A percentile compares a stretch with the other conserved stretches of the same genome.
phyloP scores from a whole-genome alignment of 2,797 vertebrate genomes.

The Xenentodon cancila region DNA sequence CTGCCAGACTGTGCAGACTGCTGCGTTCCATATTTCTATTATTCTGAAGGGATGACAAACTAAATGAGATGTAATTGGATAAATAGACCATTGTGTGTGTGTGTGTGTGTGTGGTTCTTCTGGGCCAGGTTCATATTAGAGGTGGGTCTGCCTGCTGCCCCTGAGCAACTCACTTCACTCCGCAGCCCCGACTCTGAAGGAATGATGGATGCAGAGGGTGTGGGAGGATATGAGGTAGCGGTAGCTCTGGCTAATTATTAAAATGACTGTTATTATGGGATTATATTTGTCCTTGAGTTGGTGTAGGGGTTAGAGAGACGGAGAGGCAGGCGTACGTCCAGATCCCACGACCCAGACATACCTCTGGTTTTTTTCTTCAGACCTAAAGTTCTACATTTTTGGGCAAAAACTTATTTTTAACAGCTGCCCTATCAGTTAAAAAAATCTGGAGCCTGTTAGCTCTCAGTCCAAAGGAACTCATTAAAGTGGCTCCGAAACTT shows the following conservation, averaged over 20 bases:
- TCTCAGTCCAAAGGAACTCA: background rate
- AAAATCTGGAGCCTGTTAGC: too few species aligned
- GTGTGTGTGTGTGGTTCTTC: constrained; percentile 27
- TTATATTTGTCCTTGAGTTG: constrained; percentile 76
- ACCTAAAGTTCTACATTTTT: constrained; percentile 18
- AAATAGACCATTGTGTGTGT: constrained; percentile 41
- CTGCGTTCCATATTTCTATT: constrained; percentile 40
- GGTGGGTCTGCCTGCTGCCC: constrained; percentile 2
- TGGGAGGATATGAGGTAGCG: constrained; percentile 41
- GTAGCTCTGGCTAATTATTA: constrained; percentile 67
- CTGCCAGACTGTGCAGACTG: too few species aligned
- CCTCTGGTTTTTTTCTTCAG: constrained; percentile 6
- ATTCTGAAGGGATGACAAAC: constrained; percentile 74
- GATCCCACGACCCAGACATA: constrained; percentile 15
- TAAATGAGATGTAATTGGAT: constrained; percentile 65
- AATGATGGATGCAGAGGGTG: constrained; percentile 35
- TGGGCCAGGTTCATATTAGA: constrained; percentile 25
- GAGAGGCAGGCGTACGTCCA: constrained; percentile 21
- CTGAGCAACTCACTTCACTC: constrained; percentile 16
- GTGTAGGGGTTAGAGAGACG: constrained; percentile 29
- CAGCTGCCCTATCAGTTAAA: too few species aligned
- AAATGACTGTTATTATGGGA: constrained; percentile 80
- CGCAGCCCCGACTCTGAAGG: constrained; percentile 21
- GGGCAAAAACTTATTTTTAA: background rate
- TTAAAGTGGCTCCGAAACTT: background rate